Evolutionary conservation across 2,113 vertebrate genomes (phyloP).

Genomic region (Rhabdornis inornatus): DNA sequence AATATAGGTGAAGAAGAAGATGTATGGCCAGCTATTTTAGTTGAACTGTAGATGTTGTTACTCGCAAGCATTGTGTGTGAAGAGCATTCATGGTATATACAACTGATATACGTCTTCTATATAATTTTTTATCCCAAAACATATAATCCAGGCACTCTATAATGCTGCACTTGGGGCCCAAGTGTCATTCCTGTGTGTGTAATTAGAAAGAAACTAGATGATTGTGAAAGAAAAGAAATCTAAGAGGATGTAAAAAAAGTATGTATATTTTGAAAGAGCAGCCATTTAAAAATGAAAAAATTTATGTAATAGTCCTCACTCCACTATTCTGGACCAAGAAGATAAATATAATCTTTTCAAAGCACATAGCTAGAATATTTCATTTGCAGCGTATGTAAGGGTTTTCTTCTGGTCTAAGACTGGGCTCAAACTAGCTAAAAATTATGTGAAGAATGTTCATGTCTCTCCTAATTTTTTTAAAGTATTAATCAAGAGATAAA

Average conservation of each 20-base stretch:
- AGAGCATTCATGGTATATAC: background rate
- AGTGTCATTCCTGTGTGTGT: background rate
- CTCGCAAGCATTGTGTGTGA: background rate
- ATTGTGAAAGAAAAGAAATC: background rate
- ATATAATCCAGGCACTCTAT: background rate
- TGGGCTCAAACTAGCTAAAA: background rate
- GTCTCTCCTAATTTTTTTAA: background rate
- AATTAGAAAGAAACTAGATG: background rate
- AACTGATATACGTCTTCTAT: background rate
- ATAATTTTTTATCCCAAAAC: background rate
- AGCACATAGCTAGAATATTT: background rate
- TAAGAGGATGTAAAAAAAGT: background rate
- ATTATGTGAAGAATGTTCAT: background rate
- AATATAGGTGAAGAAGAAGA: background rate
- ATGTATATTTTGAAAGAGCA: background rate
- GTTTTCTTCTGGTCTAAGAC: background rate
- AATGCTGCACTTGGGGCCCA: accelerated
- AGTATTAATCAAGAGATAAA: background rate
- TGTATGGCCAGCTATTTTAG: background rate
- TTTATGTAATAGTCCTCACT: background rate
- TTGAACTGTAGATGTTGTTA: background rate
- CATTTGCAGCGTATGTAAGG: background rate
- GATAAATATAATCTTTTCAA: background rate
- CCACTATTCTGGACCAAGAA: background rate
- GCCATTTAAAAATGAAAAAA: background rate